phyloP scores from a whole-genome alignment of 2,797 vertebrate species.

The Todus mexicanus region DNA sequence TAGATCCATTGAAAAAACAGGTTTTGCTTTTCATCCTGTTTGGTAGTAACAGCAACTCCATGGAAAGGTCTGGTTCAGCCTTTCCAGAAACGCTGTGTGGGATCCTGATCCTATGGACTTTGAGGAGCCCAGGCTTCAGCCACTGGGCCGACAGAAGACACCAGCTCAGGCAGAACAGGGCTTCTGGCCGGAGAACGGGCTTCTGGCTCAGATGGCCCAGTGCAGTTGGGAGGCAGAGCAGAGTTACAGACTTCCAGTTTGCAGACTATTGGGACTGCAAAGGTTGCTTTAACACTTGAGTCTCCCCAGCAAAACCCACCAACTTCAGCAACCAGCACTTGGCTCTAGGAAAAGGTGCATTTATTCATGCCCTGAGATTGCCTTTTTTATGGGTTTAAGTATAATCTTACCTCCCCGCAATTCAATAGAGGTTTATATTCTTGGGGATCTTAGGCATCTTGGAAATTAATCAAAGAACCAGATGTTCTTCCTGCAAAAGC shows the following conservation, averaged over 20 bases:
- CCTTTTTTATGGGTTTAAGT: neutral
- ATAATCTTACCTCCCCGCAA: neutral
- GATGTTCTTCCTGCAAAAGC: neutral
- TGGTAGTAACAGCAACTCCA: neutral
- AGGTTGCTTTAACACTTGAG: neutral
- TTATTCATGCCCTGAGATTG: neutral
- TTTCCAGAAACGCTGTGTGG: neutral
- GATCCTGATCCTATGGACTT: neutral
- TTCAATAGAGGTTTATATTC: neutral
- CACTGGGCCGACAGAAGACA: neutral
- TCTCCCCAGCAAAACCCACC: neutral
- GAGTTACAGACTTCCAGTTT: neutral
- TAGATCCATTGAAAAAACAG: neutral
- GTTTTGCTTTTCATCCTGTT: neutral
- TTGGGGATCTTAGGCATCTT: neutral
- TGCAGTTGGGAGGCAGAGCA: neutral
- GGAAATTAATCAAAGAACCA: neutral
- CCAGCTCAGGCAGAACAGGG: neutral
- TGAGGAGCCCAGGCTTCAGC: neutral
- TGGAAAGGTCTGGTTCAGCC: neutral
- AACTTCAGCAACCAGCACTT: rapidly evolving
- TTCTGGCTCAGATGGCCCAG: neutral
- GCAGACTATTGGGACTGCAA: neutral
- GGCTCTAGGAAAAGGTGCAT: neutral
- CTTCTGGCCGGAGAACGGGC: neutral